A percentile compares a stretch with the other conserved stretches of the same genome.
These are phyloP conservation scores for Cassiopea xamachana DNA, from an alignment of 30 jellyfish, hydroid and myxozoan genomes.

Conservation along the genomic window DNA sequence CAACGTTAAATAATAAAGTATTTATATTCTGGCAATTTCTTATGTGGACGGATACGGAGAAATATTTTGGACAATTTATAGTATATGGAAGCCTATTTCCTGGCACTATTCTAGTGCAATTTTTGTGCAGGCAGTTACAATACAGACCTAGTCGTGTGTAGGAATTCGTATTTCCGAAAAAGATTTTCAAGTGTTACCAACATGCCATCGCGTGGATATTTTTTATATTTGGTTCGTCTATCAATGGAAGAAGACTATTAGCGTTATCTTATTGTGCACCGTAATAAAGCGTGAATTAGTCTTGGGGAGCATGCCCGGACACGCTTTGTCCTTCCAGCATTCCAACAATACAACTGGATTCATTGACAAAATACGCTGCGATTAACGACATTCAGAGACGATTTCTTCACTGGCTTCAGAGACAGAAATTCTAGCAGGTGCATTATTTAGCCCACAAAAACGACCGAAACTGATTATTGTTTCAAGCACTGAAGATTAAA, in stretches of 20 bases:
- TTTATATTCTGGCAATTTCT: too few species aligned
- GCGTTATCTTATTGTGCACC: not conserved
- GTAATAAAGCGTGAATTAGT: not conserved
- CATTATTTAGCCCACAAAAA: not conserved
- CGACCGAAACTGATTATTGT: not conserved
- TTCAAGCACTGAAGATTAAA: not conserved
- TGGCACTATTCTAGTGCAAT: too few species aligned
- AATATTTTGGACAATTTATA: too few species aligned
- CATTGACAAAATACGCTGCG: not conserved
- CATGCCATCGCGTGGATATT: slow-evolving; percentile 15
- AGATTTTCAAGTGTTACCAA: not conserved
- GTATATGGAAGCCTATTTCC: not conserved
- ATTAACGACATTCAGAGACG: not conserved
- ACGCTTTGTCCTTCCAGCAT: slow-evolving; percentile 4
- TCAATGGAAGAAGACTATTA: not conserved
- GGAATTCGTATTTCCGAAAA: not conserved
- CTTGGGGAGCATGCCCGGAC: slow-evolving; percentile 46
- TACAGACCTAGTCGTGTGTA: not conserved
- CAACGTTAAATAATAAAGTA: too few species aligned
- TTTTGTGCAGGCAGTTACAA: not conserved
- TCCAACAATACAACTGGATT: slow-evolving; percentile 10
- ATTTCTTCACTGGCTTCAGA: not conserved
- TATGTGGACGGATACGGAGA: too few species aligned
- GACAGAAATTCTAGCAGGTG: not conserved
- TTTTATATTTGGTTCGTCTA: not conserved